Evolutionary conservation across 2,113 vertebrate genomes (phyloP).

Genomic region (Lophotis ruficrista): DNA sequence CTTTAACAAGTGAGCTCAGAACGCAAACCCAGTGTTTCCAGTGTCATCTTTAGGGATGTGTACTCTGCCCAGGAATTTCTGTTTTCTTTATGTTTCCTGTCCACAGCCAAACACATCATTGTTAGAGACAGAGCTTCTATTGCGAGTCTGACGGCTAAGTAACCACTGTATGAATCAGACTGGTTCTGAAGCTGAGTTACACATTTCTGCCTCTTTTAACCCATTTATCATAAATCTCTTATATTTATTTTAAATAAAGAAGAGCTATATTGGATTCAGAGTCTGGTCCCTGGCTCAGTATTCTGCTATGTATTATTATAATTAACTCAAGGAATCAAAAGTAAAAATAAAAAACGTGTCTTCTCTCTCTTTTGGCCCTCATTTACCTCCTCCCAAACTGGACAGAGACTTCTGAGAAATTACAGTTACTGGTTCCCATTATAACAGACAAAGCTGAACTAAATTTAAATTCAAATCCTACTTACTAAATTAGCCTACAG

Average conservation of each 20-base stretch:
- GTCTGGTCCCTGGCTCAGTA: neutral
- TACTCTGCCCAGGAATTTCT: neutral
- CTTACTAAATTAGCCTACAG: neutral
- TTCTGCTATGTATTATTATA: neutral
- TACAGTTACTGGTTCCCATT: neutral
- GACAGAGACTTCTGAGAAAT: neutral
- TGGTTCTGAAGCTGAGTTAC: neutral
- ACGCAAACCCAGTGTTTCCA: neutral
- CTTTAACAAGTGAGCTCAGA: neutral
- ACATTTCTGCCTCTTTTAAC: neutral
- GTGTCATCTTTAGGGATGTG: neutral
- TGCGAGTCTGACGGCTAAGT: neutral
- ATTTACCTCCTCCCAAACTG: neutral
- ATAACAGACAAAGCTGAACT: neutral
- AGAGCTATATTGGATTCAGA: neutral
- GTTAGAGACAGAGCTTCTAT: neutral
- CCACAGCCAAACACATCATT: neutral
- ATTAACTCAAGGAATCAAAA: neutral
- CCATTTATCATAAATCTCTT: neutral
- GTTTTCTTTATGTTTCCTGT: neutral
- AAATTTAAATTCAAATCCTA: neutral
- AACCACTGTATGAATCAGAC: neutral
- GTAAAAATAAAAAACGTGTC: neutral
- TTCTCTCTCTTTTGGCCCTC: neutral
- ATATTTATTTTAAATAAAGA: neutral